Percentiles rank a stretch among this genome's conserved stretches.
Evolutionary conservation across 2,797 vertebrate species (phyloP).

Genomic region (Sebastes trivittatus): DNA sequence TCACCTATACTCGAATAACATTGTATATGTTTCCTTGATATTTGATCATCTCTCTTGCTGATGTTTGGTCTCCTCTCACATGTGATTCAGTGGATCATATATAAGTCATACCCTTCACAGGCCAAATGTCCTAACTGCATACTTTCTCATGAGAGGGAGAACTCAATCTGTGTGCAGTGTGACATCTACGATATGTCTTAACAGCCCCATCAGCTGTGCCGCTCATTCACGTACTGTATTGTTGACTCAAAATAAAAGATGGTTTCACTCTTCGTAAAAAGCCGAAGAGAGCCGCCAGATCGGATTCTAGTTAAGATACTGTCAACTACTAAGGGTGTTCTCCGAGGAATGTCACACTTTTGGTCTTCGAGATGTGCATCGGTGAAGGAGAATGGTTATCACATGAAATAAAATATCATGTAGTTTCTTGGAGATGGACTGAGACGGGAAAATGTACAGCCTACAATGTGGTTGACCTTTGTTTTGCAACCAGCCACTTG

Average conservation of each 20-base stretch:
- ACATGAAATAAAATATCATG: slow-evolving; percentile 25
- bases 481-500: neutral
- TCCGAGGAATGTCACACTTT: slow-evolving; percentile 38
- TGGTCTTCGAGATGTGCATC: slow-evolving; percentile 23
- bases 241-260: slow-evolving; percentile 74
- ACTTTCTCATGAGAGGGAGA: slow-evolving; percentile 74
- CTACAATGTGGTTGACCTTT: neutral
- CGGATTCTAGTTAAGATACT: slow-evolving; percentile 58
- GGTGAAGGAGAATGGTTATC: slow-evolving; percentile 24
- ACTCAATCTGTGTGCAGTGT: slow-evolving; percentile 69
- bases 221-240: slow-evolving; percentile 79
- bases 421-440: neutral
- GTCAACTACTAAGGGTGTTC: slow-evolving; percentile 53
- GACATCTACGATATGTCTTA: slow-evolving; percentile 74
- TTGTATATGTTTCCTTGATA: slow-evolving; percentile 41
- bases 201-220: slow-evolving; percentile 80
- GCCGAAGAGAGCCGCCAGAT: slow-evolving; percentile 36
- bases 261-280: slow-evolving; percentile 52
- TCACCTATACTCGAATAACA: slow-evolving; percentile 45
- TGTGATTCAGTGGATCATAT: slow-evolving; percentile 55
- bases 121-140: slow-evolving; percentile 67
- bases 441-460: neutral
- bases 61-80: slow-evolving; percentile 50
- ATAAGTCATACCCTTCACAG: slow-evolving; percentile 59
- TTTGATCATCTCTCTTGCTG: slow-evolving; percentile 34